Conservation (phyloP, 2,888 invertebrate species). For the Bellardia pandia region DNA sequence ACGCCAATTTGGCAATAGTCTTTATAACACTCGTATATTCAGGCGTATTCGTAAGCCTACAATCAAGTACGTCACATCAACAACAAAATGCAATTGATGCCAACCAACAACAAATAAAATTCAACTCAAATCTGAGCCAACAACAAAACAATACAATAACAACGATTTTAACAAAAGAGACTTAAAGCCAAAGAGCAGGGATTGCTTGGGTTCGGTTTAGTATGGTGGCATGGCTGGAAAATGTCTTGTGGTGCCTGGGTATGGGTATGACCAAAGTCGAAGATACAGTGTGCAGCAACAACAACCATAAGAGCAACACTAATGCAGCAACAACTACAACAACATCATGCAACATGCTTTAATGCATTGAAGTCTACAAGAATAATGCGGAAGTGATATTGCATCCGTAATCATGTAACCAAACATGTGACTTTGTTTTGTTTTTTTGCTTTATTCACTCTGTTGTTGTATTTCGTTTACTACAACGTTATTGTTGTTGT, state of each 20-base stretch:
- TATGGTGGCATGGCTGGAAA: constrained; percentile 1
- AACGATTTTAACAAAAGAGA: constrained; percentile 14
- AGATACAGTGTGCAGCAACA: constrained; percentile 28
- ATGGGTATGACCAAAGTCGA: constrained; percentile 48
- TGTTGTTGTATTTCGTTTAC: constrained; percentile 51
- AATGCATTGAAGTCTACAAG: constrained; percentile 75
- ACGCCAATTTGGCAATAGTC: too few relatives aligned
- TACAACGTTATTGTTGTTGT: background rate
- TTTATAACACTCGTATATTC: constrained; percentile 24
- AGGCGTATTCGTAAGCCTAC: constrained; percentile 40
- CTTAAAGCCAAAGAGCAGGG: constrained; percentile 46
- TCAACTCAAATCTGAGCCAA: background rate
- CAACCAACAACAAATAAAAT: constrained; percentile 8
- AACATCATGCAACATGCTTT: constrained; percentile 73
- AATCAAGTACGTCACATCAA: constrained; percentile 63
- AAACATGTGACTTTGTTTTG: constrained; percentile 72
- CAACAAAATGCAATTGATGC: constrained; percentile 62
- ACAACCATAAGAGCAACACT: constrained; percentile 37
- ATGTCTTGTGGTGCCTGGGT: constrained; percentile 3
- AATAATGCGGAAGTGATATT: constrained; percentile 74
- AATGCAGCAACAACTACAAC: constrained; percentile 58
- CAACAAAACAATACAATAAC: constrained; percentile 11
- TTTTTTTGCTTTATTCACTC: constrained; percentile 31
- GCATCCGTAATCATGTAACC: constrained; percentile 74
- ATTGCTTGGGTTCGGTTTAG: constrained; percentile 33